Evolutionary conservation across 92 coral and sea anemone species (phyloP).

Genomic region (Zoanthus sansibaricus): DNA sequence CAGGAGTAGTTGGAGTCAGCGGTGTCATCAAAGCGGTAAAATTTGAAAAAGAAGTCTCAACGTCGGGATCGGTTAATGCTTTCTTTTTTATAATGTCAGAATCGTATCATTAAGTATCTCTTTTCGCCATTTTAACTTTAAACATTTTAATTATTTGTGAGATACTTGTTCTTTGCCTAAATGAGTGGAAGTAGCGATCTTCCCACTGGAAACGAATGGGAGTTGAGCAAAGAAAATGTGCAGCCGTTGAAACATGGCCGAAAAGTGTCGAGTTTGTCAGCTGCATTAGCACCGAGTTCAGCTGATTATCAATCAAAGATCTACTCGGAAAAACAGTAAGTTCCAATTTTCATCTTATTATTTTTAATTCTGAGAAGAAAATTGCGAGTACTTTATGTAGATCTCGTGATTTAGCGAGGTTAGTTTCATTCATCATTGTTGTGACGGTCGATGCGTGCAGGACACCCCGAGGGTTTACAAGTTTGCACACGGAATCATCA

Average conservation of each 20-base stretch:
- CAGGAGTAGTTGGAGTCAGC: background rate
- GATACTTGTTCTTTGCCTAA: background rate
- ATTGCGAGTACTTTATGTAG: background rate
- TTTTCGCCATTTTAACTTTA: conserved; percentile 1
- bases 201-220: conserved; percentile 90
- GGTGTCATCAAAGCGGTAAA: conserved; percentile 69
- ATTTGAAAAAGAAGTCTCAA: conserved; percentile 69
- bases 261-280: conserved; percentile 88
- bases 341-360: background rate
- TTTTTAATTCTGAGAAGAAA: background rate
- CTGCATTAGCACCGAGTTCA: conserved; percentile 87
- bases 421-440: background rate
- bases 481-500: background rate
- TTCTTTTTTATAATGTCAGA: conserved; percentile 14
- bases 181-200: conserved; percentile 74
- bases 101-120: background rate
- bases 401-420: background rate
- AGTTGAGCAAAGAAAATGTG: conserved; percentile 95
- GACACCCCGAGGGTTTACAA: background rate
- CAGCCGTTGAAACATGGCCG: conserved; percentile 95
- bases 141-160: background rate
- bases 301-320: conserved; percentile 81
- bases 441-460: conserved; percentile 4
- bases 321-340: conserved; percentile 90
- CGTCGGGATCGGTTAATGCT: conserved; percentile 24